Base-by-base conservation (phyloP, 2,888 invertebrate species). In the Ernsta delagoae region DNA sequence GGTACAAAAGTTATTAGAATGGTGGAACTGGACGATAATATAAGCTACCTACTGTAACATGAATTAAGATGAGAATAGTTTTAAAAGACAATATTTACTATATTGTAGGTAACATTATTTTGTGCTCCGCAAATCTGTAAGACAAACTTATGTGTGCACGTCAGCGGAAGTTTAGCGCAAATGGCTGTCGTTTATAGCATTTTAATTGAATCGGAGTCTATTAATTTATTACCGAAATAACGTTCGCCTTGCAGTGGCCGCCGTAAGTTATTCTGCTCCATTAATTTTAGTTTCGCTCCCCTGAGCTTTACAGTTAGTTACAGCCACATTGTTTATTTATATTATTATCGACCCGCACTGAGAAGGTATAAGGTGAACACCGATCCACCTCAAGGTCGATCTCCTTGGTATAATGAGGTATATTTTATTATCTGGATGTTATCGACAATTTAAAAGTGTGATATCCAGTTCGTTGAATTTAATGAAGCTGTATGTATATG, bases 191-290 rank as follows among this genome's bases (percentile, higher is more conserved):
- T 75, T 74, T 73, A 75, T 72, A 72, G 65, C 75, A 67, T 75
- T 78, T 75, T 75, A 77, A 79, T 78, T 78, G 75, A 77, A 78
- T 76, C 66, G 69, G 70, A 74, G 70, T 73, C 73, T 70, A 74
- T 75, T 73, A 73, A 76, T 76, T 77, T 78, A 72, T 74, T 72
- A 74, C 72, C 70, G 57, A 72, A 74, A 72, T 75, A 72, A 73
- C 65, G 71, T 71, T 63, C 64, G 63, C 70, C 59, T 65, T 70
- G 67, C 72, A 71, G 61, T 71, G 70, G 68, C 66, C 41, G 72
- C 34, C 53, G 63, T 71, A 72, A 72, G 64, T 73, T 75, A 70
- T 72, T 71, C 68, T 61, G 69, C 68, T 66, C 73, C 70, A 74
- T 74, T 73, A 71, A 69, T 71, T 74, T 72, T 69, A 68, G 70